These are phyloP conservation scores for Apostichopus californicus DNA, from an alignment of 35 echinoderm and acorn worm genomes.

Conservation along the genomic window DNA sequence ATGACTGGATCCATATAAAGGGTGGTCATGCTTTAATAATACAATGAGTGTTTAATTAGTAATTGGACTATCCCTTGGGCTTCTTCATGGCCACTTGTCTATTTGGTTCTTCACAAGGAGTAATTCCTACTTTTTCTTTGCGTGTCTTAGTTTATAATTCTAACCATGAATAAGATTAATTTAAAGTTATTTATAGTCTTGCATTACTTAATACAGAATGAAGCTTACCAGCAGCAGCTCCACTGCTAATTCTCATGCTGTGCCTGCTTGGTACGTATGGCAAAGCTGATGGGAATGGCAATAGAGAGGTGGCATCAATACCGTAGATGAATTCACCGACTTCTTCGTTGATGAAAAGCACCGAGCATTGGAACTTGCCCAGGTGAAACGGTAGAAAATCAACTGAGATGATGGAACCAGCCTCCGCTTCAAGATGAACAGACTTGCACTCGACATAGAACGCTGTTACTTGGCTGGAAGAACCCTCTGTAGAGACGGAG, in stretches of 20 bases:
- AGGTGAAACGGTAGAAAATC: conserved; percentile 96
- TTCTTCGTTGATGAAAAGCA: conserved; percentile 88
- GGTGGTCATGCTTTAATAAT: too few species aligned
- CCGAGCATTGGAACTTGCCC: conserved; percentile 87
- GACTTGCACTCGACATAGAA: conserved; percentile 72
- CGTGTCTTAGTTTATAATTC: too few species aligned
- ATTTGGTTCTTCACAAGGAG: too few species aligned
- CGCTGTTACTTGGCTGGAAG: conserved; percentile 57
- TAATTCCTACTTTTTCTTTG: too few species aligned
- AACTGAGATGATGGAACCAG: conserved; percentile 61
- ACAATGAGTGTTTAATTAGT: too few species aligned
- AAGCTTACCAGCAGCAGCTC: conserved; percentile 81
- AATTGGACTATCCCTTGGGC: too few species aligned
- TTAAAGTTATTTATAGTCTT: too few species aligned
- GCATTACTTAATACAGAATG: neutral
- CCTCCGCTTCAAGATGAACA: conserved; percentile 65
- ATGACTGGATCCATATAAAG: too few species aligned
- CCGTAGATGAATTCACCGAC: conserved; percentile 88
- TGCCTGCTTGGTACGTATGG: conserved; percentile 77
- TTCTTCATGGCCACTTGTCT: too few species aligned
- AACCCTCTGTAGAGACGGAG: conserved; percentile 54
- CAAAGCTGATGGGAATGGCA: conserved; percentile 68
- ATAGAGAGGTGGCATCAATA: conserved; percentile 73
- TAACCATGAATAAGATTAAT: too few species aligned
- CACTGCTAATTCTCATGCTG: conserved; percentile 94